These are phyloP conservation scores for Acheta domesticus DNA, from an alignment of 2,888 invertebrate genomes.

Conservation along the genomic window DNA sequence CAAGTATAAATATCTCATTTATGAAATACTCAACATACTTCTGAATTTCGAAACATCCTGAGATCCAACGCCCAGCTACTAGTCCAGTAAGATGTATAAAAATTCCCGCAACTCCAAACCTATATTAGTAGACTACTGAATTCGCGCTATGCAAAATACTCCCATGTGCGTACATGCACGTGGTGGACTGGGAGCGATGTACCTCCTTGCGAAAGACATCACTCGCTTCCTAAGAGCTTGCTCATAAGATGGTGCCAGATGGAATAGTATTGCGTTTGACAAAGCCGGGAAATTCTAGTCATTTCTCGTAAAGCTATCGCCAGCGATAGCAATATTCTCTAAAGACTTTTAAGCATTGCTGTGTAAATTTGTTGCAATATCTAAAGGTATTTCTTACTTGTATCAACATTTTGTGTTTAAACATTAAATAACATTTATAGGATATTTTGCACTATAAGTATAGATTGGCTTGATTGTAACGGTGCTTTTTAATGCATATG, in stretches of 20 bases:
- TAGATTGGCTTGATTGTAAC: neutral
- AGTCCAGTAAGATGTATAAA: too few relatives aligned
- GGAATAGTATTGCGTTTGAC: neutral
- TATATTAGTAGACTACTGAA: too few relatives aligned
- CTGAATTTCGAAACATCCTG: too few relatives aligned
- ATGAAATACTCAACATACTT: too few relatives aligned
- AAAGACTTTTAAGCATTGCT: neutral
- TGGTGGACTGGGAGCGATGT: too few relatives aligned
- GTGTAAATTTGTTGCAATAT: neutral
- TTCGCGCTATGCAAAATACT: too few relatives aligned
- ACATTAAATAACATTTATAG: neutral
- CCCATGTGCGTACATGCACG: too few relatives aligned
- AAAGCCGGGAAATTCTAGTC: neutral
- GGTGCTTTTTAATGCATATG: neutral
- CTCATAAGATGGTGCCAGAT: constrained; percentile 3
- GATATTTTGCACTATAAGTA: neutral
- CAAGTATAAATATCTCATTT: too few relatives aligned
- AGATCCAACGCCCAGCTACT: too few relatives aligned
- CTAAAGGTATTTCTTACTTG: neutral
- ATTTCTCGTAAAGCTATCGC: neutral
- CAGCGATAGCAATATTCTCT: neutral
- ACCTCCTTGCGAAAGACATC: too few relatives aligned
- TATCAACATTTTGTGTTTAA: neutral
- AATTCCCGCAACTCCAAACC: too few relatives aligned
- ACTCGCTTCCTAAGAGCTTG: too few relatives aligned